phyloP scores from a whole-genome alignment of 2,888 invertebrate species.

The Saturnia pavonia region DNA sequence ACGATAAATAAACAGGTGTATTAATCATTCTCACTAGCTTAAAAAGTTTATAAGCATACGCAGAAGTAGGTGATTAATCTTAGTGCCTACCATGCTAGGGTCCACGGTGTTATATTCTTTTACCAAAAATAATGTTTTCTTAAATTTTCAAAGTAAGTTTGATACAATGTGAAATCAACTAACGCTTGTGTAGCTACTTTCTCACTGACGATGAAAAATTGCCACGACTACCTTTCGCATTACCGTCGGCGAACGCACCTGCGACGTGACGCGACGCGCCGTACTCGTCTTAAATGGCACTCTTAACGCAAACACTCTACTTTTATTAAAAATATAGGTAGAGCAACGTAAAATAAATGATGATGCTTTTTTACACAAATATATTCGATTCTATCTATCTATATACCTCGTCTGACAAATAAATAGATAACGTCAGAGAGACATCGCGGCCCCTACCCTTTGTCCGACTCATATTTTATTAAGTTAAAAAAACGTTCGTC shows the following conservation, averaged over 20 bases:
- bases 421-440: neutral
- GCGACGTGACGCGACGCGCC: neutral
- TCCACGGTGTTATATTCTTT: too few relatives aligned
- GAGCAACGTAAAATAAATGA: neutral
- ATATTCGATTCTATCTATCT: neutral
- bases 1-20: neutral
- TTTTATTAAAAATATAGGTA: slow-evolving; percentile 5
- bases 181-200: neutral
- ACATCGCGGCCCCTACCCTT: slow-evolving; percentile 29
- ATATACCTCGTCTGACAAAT: neutral
- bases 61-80: neutral
- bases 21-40: neutral
- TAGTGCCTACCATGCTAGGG: too few relatives aligned
- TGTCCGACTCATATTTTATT: slow-evolving; percentile 39
- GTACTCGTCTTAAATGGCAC: neutral
- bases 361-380: neutral
- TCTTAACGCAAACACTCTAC: neutral
- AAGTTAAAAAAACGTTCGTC: slow-evolving; percentile 33
- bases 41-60: neutral
- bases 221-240: neutral
- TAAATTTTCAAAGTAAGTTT: neutral
- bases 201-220: slow-evolving; percentile 3
- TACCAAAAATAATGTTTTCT: neutral
- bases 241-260: neutral
- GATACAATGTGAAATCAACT: neutral